These are phyloP conservation scores for Andrena chrysosceles DNA, from an alignment of 2,888 invertebrate genomes.

Conservation along the genomic window DNA sequence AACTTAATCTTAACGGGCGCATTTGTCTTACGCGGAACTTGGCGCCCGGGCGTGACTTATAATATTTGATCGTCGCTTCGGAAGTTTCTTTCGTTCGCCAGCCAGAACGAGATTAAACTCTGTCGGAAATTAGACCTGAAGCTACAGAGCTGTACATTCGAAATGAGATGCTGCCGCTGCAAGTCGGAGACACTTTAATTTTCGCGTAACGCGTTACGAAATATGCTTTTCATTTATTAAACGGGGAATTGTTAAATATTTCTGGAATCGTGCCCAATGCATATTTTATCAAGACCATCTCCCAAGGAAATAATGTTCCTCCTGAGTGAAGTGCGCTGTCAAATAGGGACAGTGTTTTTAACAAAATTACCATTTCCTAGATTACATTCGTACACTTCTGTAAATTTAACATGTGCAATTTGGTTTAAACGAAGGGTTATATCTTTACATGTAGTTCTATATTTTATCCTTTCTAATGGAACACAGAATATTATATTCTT, in stretches of 20 bases:
- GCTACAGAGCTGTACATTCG: conserved; percentile 6
- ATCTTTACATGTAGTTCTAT: not conserved
- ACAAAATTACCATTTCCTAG: not conserved
- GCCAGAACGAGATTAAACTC: conserved; percentile 29
- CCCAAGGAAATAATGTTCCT: not conserved
- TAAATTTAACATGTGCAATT: not conserved
- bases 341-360: not conserved
- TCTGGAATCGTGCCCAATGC: too few species aligned
- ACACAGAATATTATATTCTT: too few species aligned
- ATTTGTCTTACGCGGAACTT: conserved; percentile 12
- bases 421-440: not conserved
- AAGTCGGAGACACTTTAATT: conserved; percentile 22
- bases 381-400: too few species aligned
- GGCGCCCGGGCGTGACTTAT: not conserved
- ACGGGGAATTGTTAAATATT: conserved; percentile 2
- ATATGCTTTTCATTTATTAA: conserved; percentile 16
- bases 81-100: conserved; percentile 25
- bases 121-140: conserved; percentile 38
- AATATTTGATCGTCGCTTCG: conserved; percentile 26
- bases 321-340: not conserved
- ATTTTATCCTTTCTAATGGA: too few species aligned
- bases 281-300: conserved; percentile 11
- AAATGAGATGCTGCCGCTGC: not conserved
- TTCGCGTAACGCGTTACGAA: not conserved
- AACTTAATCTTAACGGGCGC: conserved; percentile 32